A percentile compares a stretch with the other conserved stretches of the same genome.
These are phyloP conservation scores for Chelonoidis abingdonii DNA, from an alignment of 2,113 vertebrate genomes.

Conservation along the genomic window DNA sequence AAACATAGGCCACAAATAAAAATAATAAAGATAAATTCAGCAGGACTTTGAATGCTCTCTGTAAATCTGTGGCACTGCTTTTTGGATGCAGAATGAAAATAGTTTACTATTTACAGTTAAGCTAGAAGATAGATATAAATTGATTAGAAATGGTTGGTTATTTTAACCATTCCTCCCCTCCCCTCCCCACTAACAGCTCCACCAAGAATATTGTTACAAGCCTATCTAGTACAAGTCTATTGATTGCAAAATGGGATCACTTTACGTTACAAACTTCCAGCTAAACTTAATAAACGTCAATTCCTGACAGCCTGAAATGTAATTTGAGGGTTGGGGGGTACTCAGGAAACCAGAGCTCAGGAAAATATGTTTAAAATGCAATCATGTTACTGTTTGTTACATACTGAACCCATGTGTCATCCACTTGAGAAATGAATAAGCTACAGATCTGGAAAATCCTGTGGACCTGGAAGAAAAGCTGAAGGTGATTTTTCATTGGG, in stretches of 20 bases:
- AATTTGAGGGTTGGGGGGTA: background rate
- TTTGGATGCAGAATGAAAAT: slow-evolving; percentile 8
- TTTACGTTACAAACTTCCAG: slow-evolving; percentile 35
- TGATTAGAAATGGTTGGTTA: background rate
- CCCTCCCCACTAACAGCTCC: slow-evolving; percentile 21
- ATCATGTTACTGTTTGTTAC: slow-evolving; percentile 38
- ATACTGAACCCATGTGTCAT: slow-evolving; percentile 25
- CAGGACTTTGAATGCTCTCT: slow-evolving; percentile 5
- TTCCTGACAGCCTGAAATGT: slow-evolving; percentile 26
- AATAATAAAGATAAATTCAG: slow-evolving; percentile 11
- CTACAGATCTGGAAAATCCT: slow-evolving; percentile 17
- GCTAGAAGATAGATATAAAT: slow-evolving; percentile 21
- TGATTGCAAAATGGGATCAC: slow-evolving; percentile 42
- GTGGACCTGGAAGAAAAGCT: background rate
- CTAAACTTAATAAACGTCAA: slow-evolving; percentile 41
- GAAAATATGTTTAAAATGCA: slow-evolving; percentile 66
- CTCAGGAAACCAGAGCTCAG: slow-evolving; percentile 22
- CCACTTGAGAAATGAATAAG: slow-evolving; percentile 47
- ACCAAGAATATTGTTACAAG: background rate
- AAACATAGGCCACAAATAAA: slow-evolving; percentile 27
- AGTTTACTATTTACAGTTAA: slow-evolving; percentile 31
- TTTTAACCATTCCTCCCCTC: background rate
- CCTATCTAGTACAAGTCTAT: slow-evolving; percentile 5
- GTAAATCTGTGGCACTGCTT: slow-evolving; percentile 9
- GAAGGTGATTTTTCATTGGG: slow-evolving; percentile 25